A percentile compares a stretch with the other conserved stretches of the same genome.
Conservation (phyloP, 1,140 invertebrate species). For the Aphis craccivora region DNA sequence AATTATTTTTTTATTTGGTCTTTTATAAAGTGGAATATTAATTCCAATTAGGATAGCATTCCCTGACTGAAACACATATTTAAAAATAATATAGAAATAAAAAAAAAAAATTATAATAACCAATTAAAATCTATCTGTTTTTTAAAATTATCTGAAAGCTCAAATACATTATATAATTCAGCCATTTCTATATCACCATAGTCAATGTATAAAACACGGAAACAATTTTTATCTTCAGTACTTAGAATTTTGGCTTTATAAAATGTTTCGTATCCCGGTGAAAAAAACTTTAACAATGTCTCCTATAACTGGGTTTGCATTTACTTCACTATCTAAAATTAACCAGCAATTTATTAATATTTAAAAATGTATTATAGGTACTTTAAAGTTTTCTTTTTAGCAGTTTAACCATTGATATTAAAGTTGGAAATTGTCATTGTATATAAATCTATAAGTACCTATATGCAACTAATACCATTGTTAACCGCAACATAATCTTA, state of each 20-base stretch:
- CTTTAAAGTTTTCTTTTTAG: too few species aligned
- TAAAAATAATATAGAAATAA: not conserved
- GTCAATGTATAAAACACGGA: slow-evolving; percentile 37
- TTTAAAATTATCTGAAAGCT: slow-evolving; percentile 23
- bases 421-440: too few species aligned
- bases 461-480: too few species aligned
- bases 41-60: slow-evolving; percentile 24
- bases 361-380: not conserved
- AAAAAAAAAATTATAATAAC: not conserved
- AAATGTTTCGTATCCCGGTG: not conserved
- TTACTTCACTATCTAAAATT: not conserved
- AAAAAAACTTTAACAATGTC: slow-evolving; percentile 13
- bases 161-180: slow-evolving; percentile 3
- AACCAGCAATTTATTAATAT: not conserved
- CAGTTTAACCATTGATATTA: too few species aligned
- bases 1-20: not conserved
- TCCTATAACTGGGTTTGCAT: not conserved
- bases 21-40: not conserved
- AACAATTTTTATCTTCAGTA: not conserved
- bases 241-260: not conserved
- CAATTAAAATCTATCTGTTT: not conserved
- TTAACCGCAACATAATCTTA: too few species aligned
- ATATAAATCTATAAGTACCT: too few species aligned
- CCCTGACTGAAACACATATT: slow-evolving; percentile 20
- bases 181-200: slow-evolving; percentile 21